Evolutionary conservation across 2,113 vertebrate genomes (phyloP).

Genomic region (Falco punctatus): DNA sequence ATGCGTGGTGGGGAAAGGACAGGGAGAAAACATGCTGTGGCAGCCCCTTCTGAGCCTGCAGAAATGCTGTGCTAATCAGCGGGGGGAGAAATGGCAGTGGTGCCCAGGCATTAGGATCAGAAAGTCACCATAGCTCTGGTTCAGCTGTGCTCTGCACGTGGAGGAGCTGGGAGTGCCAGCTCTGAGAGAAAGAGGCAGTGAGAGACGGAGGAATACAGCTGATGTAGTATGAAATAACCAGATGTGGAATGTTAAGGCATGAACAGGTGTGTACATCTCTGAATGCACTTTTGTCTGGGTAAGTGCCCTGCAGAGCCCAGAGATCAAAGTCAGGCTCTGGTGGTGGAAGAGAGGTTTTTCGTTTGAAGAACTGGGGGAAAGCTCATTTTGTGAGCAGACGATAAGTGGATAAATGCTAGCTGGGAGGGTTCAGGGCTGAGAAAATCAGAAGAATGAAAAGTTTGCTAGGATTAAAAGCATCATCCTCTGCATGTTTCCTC

Average conservation of each 20-base stretch:
- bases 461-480: slow-evolving; percentile 33
- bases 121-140: background rate
- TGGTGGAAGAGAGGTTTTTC: background rate
- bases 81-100: background rate
- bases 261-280: slow-evolving; percentile 49
- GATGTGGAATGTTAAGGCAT: slow-evolving; percentile 45
- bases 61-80: background rate
- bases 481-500: background rate
- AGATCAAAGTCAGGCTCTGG: slow-evolving; percentile 45
- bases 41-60: background rate
- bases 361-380: slow-evolving; percentile 41
- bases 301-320: background rate
- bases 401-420: slow-evolving; percentile 21
- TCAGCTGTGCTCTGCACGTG: background rate
- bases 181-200: background rate
- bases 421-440: background rate
- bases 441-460: slow-evolving; percentile 26
- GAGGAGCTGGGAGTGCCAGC: background rate
- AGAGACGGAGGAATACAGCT: background rate
- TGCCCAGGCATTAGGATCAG: background rate
- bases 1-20: background rate
- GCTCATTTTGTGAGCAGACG: background rate
- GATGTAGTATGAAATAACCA: slow-evolving; percentile 41
- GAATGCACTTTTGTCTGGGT: slow-evolving; percentile 30
- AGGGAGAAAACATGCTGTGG: background rate